These are phyloP conservation scores for Diarsia mendica DNA, from an alignment of 2,888 invertebrate genomes.

Conservation along the genomic window DNA sequence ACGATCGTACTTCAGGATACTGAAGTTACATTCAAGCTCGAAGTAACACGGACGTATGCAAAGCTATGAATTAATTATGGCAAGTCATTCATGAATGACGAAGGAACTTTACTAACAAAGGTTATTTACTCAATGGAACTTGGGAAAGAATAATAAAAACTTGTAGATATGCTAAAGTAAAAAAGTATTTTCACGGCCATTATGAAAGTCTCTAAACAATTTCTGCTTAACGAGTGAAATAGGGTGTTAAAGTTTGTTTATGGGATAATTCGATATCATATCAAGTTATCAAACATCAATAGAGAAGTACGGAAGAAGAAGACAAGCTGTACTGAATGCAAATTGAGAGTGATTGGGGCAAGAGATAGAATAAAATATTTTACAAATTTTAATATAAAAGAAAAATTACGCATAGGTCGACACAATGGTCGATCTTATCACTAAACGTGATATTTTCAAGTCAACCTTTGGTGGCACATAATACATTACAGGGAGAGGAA, in stretches of 20 bases:
- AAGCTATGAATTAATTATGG: constrained; percentile 17
- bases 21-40: constrained; percentile 14
- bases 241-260: not conserved
- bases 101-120: not conserved
- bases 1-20: constrained; percentile 9
- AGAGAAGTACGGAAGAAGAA: not conserved
- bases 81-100: constrained; percentile 22
- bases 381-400: not conserved
- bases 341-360: not conserved
- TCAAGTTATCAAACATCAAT: not conserved
- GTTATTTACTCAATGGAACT: not conserved
- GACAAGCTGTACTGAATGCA: not conserved
- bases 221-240: not conserved
- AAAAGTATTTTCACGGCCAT: not conserved
- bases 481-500: not conserved
- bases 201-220: not conserved
- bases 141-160: not conserved
- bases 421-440: not conserved
- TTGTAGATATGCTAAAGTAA: not conserved
- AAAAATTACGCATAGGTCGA: not conserved
- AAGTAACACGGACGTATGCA: constrained; percentile 13
- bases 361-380: not conserved
- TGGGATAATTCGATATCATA: not conserved
- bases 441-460: not conserved
- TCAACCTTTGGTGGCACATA: not conserved